Conservation (phyloP, 23 tunicate genomes). For the Botrylloides violaceus region DNA sequence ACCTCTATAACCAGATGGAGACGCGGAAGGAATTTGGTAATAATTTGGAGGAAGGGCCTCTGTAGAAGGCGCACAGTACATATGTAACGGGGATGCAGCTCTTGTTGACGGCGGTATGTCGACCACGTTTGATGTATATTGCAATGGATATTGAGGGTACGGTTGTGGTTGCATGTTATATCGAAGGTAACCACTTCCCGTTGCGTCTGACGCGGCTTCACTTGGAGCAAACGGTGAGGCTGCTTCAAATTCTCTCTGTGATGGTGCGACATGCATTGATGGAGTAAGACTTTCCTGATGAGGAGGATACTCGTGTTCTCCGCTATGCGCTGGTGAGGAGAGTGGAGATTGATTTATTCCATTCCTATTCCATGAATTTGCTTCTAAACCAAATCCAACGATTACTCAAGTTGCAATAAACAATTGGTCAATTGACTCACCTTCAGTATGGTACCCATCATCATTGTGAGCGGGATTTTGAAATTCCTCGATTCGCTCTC, state of each 20-base stretch:
- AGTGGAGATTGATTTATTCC: slow-evolving; percentile 27
- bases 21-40: slow-evolving; percentile 4
- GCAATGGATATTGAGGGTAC: slow-evolving; percentile 1
- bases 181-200: neutral
- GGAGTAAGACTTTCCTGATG: slow-evolving; percentile 9
- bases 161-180: slow-evolving; percentile 13
- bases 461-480: slow-evolving; percentile 53
- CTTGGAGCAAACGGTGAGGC: slow-evolving; percentile 14
- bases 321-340: slow-evolving; percentile 17
- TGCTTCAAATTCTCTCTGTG: slow-evolving; percentile 1
- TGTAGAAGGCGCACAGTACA: slow-evolving; percentile 1
- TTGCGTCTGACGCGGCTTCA: slow-evolving; percentile 4
- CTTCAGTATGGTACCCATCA: slow-evolving; percentile 96
- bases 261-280: slow-evolving; percentile 17
- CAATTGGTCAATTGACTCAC: slow-evolving; percentile 14
- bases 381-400: slow-evolving; percentile 41
- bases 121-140: slow-evolving; percentile 7
- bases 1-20: slow-evolving; percentile 7
- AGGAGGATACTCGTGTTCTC: slow-evolving; percentile 12
- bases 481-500: slow-evolving; percentile 18
- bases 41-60: neutral
- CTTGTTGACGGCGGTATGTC: slow-evolving; percentile 9
- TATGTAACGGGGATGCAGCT: slow-evolving; percentile 7
- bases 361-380: slow-evolving; percentile 72
- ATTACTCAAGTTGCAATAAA: neutral